Base-by-base conservation (phyloP, 30 jellyfish, hydroid and myxozoan genomes). In the Aurelia coerulea region DNA sequence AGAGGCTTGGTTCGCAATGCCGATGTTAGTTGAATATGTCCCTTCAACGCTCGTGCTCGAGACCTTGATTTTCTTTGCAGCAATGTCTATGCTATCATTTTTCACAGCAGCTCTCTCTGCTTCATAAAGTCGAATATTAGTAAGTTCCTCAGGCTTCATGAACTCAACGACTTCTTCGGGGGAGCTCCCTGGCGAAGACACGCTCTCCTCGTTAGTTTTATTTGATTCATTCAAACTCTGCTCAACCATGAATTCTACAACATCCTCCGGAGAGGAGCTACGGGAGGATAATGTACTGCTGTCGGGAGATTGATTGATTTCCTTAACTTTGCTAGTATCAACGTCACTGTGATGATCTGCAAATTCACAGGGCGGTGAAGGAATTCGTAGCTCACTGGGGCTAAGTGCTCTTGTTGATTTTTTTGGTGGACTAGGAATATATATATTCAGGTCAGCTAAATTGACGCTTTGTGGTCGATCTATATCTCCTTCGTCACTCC, bases 361-460 rank as follows among this genome's bases (percentile, higher is more conserved):
- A 29, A 83, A 83, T 32, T 83, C 92, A 17, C 53, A 62, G 5
- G 92, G 92, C 3, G 92, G 92, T 2, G 92, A 72, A 1, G 92
- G 86, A 34, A 83, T 83, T 11, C 54, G 49, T 4, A 83, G 58
- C 10, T 83, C 92, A 56, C 73, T 58, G 2, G 85, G 80, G 52
- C 82, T 64, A 29, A 83, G 58, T 29, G 74, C 92, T 70, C 82
- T 62, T 10, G 92, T 83, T 64, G 79, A 13, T 32, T 51, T 64
- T 35, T 83, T 83, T 8, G 92, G 92, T 31, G 92, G 92, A 6
- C 80, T 79, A 15, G 92, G 92, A 18, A 83, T 83, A 29, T 83
- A 83, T n/a, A 83, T 83, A 62, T 83, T 71, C 73, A 83, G 65
- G 64, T 83, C 92, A 0, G 50, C 80, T 37, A 83, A 42, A 71